Percentiles rank a stretch among this genome's conserved stretches.
Evolutionary conservation across 1,140 invertebrate species (phyloP).

Genomic region (Radopholus similis): DNA sequence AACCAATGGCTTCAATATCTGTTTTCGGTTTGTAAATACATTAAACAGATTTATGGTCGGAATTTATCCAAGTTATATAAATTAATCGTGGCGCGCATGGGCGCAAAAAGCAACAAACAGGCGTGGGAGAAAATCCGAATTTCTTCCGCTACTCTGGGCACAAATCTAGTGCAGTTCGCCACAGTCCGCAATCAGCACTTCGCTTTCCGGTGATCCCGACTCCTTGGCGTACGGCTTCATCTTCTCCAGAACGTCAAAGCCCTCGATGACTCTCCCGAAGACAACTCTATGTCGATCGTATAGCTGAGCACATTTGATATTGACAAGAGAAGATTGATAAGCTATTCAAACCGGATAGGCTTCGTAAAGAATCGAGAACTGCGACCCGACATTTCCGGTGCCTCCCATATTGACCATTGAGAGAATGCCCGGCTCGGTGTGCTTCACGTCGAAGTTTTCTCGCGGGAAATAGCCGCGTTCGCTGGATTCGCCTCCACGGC

Average conservation of each 20-base stretch:
- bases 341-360: conserved; percentile 72
- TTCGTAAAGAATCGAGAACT: conserved; percentile 93
- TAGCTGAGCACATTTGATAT: conserved; percentile 39
- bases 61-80: too few relatives aligned
- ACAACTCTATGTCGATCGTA: conserved; percentile 60
- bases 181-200: conserved; percentile 37
- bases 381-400: conserved; percentile 92
- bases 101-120: too few relatives aligned
- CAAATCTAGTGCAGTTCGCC: conserved; percentile 34
- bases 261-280: conserved; percentile 85
- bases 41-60: too few relatives aligned
- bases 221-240: conserved; percentile 68
- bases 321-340: not conserved
- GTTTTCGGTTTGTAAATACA: too few relatives aligned
- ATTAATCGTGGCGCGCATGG: too few relatives aligned
- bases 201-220: conserved; percentile 35
- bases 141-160: too few relatives aligned
- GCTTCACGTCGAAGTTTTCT: conserved; percentile 90
- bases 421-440: conserved; percentile 80
- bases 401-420: conserved; percentile 74
- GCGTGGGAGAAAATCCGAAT: too few relatives aligned
- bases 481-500: conserved; percentile 92
- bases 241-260: conserved; percentile 82
- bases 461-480: conserved; percentile 86
- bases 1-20: too few relatives aligned